Evolutionary conservation across 2,888 invertebrate species (phyloP).

Genomic region (Rhagonycha lutea): DNA sequence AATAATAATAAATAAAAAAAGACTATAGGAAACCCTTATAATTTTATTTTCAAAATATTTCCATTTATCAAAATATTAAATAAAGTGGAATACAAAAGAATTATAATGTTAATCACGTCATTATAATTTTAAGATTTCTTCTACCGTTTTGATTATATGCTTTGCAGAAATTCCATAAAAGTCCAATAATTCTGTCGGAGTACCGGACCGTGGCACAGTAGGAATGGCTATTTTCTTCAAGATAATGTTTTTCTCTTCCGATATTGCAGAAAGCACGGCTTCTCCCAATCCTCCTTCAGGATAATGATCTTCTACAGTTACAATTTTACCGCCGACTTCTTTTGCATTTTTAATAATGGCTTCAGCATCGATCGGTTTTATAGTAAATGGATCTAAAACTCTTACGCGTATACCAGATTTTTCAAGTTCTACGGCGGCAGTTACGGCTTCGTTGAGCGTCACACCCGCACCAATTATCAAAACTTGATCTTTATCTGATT

Average conservation of each 20-base stretch:
- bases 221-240: conserved; percentile 81
- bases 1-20: background rate
- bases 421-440: conserved; percentile 77
- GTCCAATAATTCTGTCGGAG: conserved; percentile 83
- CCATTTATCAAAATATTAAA: background rate
- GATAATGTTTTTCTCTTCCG: conserved; percentile 69
- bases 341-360: conserved; percentile 77
- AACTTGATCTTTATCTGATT: conserved; percentile 77
- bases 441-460: conserved; percentile 88
- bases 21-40: background rate
- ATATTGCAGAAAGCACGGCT: conserved; percentile 84
- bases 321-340: conserved; percentile 77
- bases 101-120: no score
- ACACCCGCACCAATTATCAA: conserved; percentile 92
- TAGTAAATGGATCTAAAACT: conserved; percentile 93
- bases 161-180: conserved; percentile 86
- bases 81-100: background rate
- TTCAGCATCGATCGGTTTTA: conserved; percentile 90
- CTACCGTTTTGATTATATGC: conserved; percentile 75
- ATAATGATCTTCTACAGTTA: conserved; percentile 98
- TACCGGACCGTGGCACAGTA: conserved; percentile 90
- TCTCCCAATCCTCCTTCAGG: conserved; percentile 95
- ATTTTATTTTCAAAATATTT: conserved; percentile 1
- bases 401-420: conserved; percentile 75
- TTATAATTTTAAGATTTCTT: conserved; percentile 60